Evolutionary conservation across 2,888 invertebrate species (phyloP), one percentile per base, ranked within the genome.

Genomic region (Autographa pulchrina): DNA sequence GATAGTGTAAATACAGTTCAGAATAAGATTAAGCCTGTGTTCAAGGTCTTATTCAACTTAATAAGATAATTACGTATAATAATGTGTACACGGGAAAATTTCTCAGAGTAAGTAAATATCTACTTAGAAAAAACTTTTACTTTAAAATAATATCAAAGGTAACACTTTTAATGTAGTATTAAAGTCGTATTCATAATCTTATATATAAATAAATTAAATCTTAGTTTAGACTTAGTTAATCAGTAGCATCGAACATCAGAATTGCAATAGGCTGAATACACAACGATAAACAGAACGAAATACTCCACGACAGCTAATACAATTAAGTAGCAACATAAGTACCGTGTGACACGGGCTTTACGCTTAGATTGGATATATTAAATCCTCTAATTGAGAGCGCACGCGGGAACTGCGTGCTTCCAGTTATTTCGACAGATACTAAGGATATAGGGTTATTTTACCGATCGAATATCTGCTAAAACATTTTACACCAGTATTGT

Each of bases 361-460:
- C 54, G 32, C 60, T 43, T 60, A 76, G 79, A 74, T 78, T 77
- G 67, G 64, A 52, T 61, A 78, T 68, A 78, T 78, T 63, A 69
- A 56, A 69, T 64, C 74, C 74, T 62, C 62, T 76, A 74, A 74
- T 79, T 69, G 65, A 77, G 75, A 63, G 41, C 64, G 65, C 60
- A 70, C 41, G 41, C 74, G 48, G 38, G 11, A 66, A 54, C 31
- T 56, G 43, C 35, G 62, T 64, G 54, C 61, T 73, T 75, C 72
- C 63, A 64, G 70, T 56, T 76, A 75, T 70, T 56, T 80, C 62
- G 59, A 75, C 62, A 70, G 66, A 52, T 62, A 65, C 56, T 54
- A 18, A 61, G 52, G 41, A 25, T 59, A 74, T 38, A 25, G 61
- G 25, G 62, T 54, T 67, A 20, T 48, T 9, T 66, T 14, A 61